Percentiles rank a stretch among this genome's conserved stretches.
phyloP scores from a whole-genome alignment of 1,140 invertebrate species.

The Trichonephila inaurata region DNA sequence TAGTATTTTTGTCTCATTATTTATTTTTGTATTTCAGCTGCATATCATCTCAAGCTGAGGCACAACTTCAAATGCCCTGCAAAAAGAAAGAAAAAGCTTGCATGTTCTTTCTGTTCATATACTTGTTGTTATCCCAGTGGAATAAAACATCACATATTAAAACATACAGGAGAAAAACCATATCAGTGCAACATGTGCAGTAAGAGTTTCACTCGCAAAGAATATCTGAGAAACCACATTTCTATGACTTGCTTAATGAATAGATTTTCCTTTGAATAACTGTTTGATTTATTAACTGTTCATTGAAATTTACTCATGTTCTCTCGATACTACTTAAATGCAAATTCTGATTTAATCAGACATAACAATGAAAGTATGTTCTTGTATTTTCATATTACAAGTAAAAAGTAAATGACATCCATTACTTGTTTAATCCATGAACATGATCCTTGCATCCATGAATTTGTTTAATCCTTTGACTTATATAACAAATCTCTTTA shows the following conservation, averaged over 20 bases:
- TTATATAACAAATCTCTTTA: too few relatives aligned
- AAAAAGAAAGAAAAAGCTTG: background rate
- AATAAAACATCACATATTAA: conserved; percentile 81
- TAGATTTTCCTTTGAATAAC: too few relatives aligned
- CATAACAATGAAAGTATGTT: too few relatives aligned
- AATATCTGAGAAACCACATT: background rate
- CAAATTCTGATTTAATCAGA: too few relatives aligned
- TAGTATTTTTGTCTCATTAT: background rate
- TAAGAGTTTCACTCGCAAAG: conserved; percentile 81
- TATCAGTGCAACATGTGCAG: conserved; percentile 82
- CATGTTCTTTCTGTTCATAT: conserved; percentile 81
- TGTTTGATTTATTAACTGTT: too few relatives aligned
- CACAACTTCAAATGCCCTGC: background rate
- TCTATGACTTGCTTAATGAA: background rate
- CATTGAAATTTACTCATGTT: too few relatives aligned
- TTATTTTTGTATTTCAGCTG: background rate
- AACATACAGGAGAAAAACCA: conserved; percentile 81
- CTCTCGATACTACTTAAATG: too few relatives aligned
- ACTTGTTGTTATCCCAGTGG: conserved; percentile 81
- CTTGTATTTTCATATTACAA: too few relatives aligned
- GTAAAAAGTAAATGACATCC: too few relatives aligned
- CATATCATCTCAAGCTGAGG: background rate
- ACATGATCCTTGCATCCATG: too few relatives aligned
- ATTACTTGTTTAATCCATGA: too few relatives aligned
- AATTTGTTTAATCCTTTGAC: too few relatives aligned